Conservation (phyloP, 2,888 invertebrate genomes). For the Hydropsyche betteni region DNA sequence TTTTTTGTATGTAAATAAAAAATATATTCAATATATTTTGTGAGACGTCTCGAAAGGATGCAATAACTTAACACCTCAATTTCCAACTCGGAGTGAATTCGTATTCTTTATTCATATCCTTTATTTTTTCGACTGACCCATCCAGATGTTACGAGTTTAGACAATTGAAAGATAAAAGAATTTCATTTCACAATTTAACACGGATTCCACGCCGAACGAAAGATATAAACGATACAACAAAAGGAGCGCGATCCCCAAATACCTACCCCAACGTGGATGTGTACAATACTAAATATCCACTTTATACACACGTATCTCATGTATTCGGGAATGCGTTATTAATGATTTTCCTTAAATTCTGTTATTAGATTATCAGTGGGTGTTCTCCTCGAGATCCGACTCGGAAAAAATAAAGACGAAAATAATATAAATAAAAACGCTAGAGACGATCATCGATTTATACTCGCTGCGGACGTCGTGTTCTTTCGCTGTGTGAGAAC, state of each 20-base stretch:
- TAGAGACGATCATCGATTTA: slow-evolving; percentile 28
- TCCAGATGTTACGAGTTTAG: slow-evolving; percentile 33
- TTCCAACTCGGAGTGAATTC: not conserved
- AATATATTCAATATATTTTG: no score
- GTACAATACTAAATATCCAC: no score
- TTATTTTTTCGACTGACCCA: not conserved
- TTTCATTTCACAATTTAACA: slow-evolving; percentile 50
- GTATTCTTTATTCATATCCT: not conserved
- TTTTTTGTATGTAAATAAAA: no score
- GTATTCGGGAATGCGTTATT: slow-evolving; percentile 56
- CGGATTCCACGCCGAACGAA: slow-evolving; percentile 46
- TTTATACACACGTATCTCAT: no score
- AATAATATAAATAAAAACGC: not conserved
- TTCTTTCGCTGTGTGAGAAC: slow-evolving; percentile 7
- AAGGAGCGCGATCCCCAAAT: slow-evolving; percentile 35
- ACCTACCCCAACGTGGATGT: no score
- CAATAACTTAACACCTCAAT: slow-evolving; percentile 12
- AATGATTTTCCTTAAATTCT: slow-evolving; percentile 64
- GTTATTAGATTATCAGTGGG: slow-evolving; percentile 65
- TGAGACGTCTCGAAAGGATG: not conserved
- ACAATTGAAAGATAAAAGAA: slow-evolving; percentile 42
- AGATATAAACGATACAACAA: slow-evolving; percentile 44
- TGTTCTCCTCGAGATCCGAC: slow-evolving; percentile 56
- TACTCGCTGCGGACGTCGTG: not conserved
- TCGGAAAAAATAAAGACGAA: not conserved